Base-by-base conservation (phyloP, 2,888 invertebrate genomes). In the Ellobium chinense region DNA sequence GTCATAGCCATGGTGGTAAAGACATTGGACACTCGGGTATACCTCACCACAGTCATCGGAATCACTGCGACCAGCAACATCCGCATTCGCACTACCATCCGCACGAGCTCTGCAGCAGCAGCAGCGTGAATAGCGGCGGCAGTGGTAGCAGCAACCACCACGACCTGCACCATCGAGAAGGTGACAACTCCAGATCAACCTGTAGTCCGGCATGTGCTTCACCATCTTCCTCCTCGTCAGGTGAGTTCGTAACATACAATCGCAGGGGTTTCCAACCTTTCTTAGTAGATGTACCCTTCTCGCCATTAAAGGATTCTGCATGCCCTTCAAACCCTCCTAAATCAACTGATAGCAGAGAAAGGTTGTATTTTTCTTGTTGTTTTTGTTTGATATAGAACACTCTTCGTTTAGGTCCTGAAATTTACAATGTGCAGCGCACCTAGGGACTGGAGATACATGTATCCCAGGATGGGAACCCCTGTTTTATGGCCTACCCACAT, bases 161-260 rank as follows among this genome's bases (percentile, higher is more conserved):
- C 2, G 78, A 70, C 3, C n/a, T 58, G 31, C 72, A 46, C 21
- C 68, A 74, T 27, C 63, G 68, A 1, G 80, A 80, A n/a, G 66
- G 46, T 14, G 80, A 80, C 14, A 74, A 31, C 39, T 80, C 80
- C 18, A 36, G 80, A 36, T 74, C 74, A 5, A 80, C 74, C 0
- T 74, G 74, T 36, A 80, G 80, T 29, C 74, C 78, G 7, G 56
- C 56, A 1, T 78, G 78, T 54, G 72, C n/a, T 21, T 80, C 80
- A n/a, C 80, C 80, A 4, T 80, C 68, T 1, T 80, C 74, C 5
- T 66, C 80, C 1, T 66, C 74, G 0, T 80, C 80, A 58, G 80
- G 80, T 80, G 37, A 39, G 76, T 27, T 37, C 12, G 0, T 7
- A n/a, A n/a, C n/a, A n/a, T n/a, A n/a, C n/a, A n/a, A n/a, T n/a